Evolutionary conservation across 2,797 vertebrate species (phyloP).

Genomic region (Arctocebus calabarensis): DNA sequence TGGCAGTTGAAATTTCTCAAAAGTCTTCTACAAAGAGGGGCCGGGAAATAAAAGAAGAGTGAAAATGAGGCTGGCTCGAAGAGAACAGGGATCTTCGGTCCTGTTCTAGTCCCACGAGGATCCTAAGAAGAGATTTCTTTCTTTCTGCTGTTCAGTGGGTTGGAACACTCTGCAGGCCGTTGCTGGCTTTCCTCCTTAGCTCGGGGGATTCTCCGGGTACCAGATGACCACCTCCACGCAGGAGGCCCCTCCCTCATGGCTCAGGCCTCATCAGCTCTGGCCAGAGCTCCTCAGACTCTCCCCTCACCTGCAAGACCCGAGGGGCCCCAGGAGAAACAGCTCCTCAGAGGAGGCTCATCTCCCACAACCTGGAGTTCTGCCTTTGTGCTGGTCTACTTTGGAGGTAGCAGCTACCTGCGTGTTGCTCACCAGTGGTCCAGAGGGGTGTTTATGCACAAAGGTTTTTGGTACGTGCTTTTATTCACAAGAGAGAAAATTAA

Average conservation of each 20-base stretch:
- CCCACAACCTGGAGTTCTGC: background rate
- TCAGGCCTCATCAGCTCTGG: background rate
- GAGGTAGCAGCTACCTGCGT: background rate
- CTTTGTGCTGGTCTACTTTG: background rate
- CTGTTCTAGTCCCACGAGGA: background rate
- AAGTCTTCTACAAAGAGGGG: background rate
- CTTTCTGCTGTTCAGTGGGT: background rate
- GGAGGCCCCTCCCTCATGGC: accelerated
- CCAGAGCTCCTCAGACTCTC: background rate
- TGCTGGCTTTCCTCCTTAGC: background rate
- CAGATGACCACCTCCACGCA: no score
- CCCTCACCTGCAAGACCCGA: background rate
- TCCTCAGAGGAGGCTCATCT: background rate
- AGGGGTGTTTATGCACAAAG: background rate
- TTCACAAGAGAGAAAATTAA: constrained; percentile 48
- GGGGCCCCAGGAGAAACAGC: background rate
- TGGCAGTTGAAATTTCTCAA: constrained; percentile 22
- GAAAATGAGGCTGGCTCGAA: background rate
- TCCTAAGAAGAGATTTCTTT: background rate
- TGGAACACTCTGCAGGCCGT: background rate
- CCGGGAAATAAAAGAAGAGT: constrained; percentile 1
- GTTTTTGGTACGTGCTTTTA: background rate
- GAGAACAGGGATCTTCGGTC: background rate
- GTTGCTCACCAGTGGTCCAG: background rate
- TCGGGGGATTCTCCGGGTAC: background rate